Base-by-base conservation (phyloP, 2,888 invertebrate genomes). In the Eupithecia inturbata region DNA sequence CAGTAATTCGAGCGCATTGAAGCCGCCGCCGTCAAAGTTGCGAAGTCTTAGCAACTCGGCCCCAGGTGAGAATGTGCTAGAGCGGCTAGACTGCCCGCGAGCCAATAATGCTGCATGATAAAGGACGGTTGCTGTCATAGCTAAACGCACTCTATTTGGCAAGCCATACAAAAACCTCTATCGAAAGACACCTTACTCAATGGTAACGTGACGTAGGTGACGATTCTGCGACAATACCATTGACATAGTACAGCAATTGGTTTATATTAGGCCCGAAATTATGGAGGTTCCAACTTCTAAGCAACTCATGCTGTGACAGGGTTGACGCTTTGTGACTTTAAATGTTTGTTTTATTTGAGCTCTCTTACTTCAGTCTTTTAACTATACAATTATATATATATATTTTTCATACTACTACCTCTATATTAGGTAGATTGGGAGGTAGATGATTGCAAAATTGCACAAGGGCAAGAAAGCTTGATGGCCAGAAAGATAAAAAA, bases 1-100 rank as follows among this genome's bases (percentile, higher is more conserved):
- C 83, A 86, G 91, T 90, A 90, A 91, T 91, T 90, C 88, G 84
- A 84, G 85, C 83, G 85, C 82, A 83, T 84, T 82, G 86, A 84
- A 78, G 83, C 69, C 81, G 85, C 69, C 81, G 85, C 87, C 90
- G 92, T 91, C 91, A 90, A 92, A 94, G 93, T 95, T 94, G 84
- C 82, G 89, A 93, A 95, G 92, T 91, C 93, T 92, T 93, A 92
- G 87, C 85, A 90, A 93, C 91, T 91, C 90, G 88, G 91, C 92
- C 92, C 88, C 92, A 92, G 93, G 93, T 93, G 93, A 91, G 91
- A 93, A 93, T 95, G 94, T 91, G 94, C 92, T 90, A 94, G 94
- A 93, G 94, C 92, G 93, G 92, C 94, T 87, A 89, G 89, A 89
- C 90, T 91, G 90, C 89, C 91, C 90, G 91, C 89, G 89, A 92